Evolutionary conservation across 2,113 vertebrate species (phyloP), one percentile per base, ranked within the genome.

Genomic region (Channa maculata): DNA sequence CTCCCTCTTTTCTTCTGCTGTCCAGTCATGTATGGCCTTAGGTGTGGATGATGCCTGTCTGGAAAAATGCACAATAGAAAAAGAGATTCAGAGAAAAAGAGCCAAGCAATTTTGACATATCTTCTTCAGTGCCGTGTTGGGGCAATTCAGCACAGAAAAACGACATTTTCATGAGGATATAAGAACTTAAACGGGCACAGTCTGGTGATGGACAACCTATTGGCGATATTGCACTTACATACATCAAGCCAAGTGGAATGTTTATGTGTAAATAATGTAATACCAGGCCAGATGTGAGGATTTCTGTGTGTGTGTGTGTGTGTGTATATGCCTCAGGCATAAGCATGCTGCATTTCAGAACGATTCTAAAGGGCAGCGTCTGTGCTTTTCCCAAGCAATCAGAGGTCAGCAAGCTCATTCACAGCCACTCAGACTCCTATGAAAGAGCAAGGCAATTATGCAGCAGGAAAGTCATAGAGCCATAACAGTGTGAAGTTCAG

Each of bases 1-100:
- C 69, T 36, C 41, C 43, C 41, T 69, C 78, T 79, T 86, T 93
- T 91, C 85, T 92, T 87, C 71, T 79, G 75, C 85, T 86, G 89
- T 94, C 88, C 89, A 85, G 83, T 88, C 89, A 71, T 92, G 92
- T 92, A 84, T 87, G 79, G 85, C 88, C 73, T 71, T 51, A 85
- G 87, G 85, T 86, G 73, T 55, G 58, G 78, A 73, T 70, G 80
- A 72, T 71, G 82, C 72, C 88, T 78, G 71, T 80, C 79, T 34
- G 4, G 67, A 78, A 65, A 69, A 13, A 85, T 89, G 79, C 75
- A 89, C 83, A 88, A 86, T 84, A 44, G 54, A 77, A 85, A 90
- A 83, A 88, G 65, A 79, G 76, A 51, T 65, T 0, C n/a, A 68
- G 44, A 9, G 37, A 59, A 51, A 72, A 74, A 72, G 49, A 73